These are phyloP conservation scores for Acanthosepion lycidas DNA, from an alignment of 2,888 invertebrate genomes.

Conservation along the genomic window DNA sequence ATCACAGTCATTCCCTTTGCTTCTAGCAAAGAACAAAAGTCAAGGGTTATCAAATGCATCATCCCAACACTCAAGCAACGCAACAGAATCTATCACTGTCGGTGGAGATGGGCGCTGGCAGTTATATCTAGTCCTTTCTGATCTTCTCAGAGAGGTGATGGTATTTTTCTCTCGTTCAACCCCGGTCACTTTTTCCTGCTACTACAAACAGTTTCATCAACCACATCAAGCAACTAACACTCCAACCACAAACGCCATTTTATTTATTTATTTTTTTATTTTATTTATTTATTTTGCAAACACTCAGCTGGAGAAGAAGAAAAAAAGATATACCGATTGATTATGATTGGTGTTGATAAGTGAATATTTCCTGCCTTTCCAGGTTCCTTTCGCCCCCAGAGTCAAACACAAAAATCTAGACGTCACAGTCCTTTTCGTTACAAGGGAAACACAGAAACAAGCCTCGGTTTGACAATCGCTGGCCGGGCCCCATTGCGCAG, in stretches of 20 bases:
- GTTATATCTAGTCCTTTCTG: background rate
- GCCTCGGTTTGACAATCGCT: background rate
- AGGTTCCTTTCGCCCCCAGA: background rate
- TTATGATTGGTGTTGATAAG: background rate
- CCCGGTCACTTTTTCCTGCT: background rate
- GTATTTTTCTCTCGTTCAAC: background rate
- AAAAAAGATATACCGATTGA: background rate
- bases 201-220: background rate
- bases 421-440: background rate
- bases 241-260: background rate
- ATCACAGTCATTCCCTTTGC: background rate
- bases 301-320: too few relatives aligned
- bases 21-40: background rate
- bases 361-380: background rate
- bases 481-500: too few relatives aligned
- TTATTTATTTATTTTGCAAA: too few relatives aligned
- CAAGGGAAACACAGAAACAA: background rate
- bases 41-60: background rate
- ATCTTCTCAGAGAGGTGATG: background rate
- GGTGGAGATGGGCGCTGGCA: background rate
- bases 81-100: conserved; percentile 14
- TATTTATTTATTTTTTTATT: too few relatives aligned
- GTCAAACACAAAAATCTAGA: background rate
- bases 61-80: background rate
- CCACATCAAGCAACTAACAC: background rate